These are phyloP conservation scores for Chiroxiphia lanceolata DNA, from an alignment of 2,797 vertebrate species.

Conservation along the genomic window DNA sequence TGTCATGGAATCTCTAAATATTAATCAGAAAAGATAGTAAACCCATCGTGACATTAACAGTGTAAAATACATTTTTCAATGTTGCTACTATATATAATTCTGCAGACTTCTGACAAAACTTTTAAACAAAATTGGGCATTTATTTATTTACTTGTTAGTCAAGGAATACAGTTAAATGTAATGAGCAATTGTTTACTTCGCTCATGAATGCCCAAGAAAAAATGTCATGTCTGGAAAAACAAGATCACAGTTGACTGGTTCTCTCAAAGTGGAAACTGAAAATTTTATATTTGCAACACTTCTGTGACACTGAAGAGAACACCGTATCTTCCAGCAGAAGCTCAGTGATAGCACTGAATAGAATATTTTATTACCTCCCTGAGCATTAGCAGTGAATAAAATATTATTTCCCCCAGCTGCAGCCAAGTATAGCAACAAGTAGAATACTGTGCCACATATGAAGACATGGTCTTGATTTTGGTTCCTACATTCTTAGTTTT, in stretches of 20 bases:
- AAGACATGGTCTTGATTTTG: not conserved
- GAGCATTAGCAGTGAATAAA: not conserved
- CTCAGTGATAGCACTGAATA: not conserved
- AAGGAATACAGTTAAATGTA: not conserved
- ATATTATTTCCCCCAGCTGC: not conserved
- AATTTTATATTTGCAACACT: not conserved
- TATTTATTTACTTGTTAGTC: not conserved
- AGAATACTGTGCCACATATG: not conserved
- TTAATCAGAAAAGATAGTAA: not conserved
- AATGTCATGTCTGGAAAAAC: not conserved
- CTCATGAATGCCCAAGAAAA: not conserved
- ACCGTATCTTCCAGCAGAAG: not conserved
- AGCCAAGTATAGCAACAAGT: not conserved
- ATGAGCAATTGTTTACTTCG: not conserved
- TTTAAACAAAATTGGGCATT: not conserved
- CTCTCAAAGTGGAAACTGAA: not conserved
- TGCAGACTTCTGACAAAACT: not conserved
- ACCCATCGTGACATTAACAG: not conserved
- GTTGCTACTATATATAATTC: not conserved
- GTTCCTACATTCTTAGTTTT: not conserved
- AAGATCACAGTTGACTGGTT: not conserved
- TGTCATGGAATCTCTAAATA: not conserved
- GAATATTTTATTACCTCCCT: not conserved
- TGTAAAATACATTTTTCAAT: not conserved
- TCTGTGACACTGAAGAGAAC: not conserved